Evolutionary conservation across 2,113 vertebrate species (phyloP), one percentile per base, ranked within the genome.

Genomic region (Dipodomys spectabilis): DNA sequence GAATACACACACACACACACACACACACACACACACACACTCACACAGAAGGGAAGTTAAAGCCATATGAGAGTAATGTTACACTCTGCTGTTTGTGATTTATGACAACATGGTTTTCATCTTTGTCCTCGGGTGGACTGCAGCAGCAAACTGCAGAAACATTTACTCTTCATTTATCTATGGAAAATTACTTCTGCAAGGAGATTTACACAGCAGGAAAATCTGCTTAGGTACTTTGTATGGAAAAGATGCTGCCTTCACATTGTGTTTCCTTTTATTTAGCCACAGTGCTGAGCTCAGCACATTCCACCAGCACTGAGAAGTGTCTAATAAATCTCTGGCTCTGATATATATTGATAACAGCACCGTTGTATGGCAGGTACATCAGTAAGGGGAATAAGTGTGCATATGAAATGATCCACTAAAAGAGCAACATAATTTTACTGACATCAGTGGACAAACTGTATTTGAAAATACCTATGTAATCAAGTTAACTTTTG

Each of bases 141-240:
- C 1, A 53, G 27, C 20, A 89, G 10, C 45, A 72, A 80, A 77
- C 19, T 25, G 12, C 28, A 89, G 84, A 89, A 83, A 35, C 44
- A 90, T 88, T 88, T 73, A 68, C 12, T 86, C 4, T 85, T 90
- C 53, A 45, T 83, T 92, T 93, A 64, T 60, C 27, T 78, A n/a
- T 86, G 77, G 39, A 64, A 92, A 95, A 83, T 83, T 75, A 71
- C 65, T 95, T 91, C 74, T 89, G 53, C 35, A 87, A 44, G 4
- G 25, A 74, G 75, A 88, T 93, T 89, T 86, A 89, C 11, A 83
- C 9, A 86, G 53, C 23, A 88, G 57, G 32, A 39, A 94, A 93
- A 81, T 81, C 65, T 72, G 49, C n/a, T 82, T 78, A 53, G 49
- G 67, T 82, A 75, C 35, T 75, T 92, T 86, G 27, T 79, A 35